Percentiles rank a stretch among this genome's conserved stretches.
phyloP scores from a whole-genome alignment of 1,140 invertebrate genomes.

The Psilanteris sp. region DNA sequence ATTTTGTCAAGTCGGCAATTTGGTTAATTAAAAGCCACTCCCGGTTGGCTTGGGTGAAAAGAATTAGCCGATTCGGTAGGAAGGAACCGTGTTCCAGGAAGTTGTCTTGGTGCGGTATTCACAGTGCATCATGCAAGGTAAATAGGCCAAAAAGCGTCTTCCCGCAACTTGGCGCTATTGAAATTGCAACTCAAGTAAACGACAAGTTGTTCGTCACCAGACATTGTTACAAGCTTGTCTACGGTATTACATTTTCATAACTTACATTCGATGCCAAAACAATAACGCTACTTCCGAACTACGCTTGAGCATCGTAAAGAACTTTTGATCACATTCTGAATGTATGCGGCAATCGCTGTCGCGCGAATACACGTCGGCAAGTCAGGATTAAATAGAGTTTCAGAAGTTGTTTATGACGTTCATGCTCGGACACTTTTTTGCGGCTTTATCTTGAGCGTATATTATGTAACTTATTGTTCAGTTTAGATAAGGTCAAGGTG shows the following conservation, averaged over 20 bases:
- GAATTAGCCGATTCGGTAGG: too few relatives aligned
- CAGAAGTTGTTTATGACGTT: conserved; percentile 50
- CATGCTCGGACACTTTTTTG: conserved; percentile 12
- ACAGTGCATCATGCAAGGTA: background rate
- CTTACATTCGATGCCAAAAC: conserved; percentile 37
- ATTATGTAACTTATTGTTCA: conserved; percentile 3
- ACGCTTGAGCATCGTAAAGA: conserved; percentile 13
- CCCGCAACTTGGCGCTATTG: conserved; percentile 17
- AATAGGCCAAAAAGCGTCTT: conserved; percentile 3
- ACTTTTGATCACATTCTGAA: conserved; percentile 39
- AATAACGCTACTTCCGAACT: conserved; percentile 30
- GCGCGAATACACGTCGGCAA: conserved; percentile 2
- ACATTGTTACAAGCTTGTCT: conserved; percentile 33
- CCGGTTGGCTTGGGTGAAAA: too few relatives aligned
- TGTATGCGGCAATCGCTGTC: conserved; percentile 12
- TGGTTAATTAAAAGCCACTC: conserved; percentile 13
- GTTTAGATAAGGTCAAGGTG: background rate
- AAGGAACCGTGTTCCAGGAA: too few relatives aligned
- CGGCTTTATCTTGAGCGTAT: background rate
- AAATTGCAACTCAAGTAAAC: conserved; percentile 16
- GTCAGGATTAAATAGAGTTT: conserved; percentile 41
- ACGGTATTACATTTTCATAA: conserved; percentile 35
- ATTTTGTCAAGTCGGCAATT: conserved; percentile 3
- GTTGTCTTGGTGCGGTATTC: too few relatives aligned
- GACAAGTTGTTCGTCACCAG: conserved; percentile 20